Conservation (phyloP, 2,113 vertebrate genomes). For the Columbina picui region DNA sequence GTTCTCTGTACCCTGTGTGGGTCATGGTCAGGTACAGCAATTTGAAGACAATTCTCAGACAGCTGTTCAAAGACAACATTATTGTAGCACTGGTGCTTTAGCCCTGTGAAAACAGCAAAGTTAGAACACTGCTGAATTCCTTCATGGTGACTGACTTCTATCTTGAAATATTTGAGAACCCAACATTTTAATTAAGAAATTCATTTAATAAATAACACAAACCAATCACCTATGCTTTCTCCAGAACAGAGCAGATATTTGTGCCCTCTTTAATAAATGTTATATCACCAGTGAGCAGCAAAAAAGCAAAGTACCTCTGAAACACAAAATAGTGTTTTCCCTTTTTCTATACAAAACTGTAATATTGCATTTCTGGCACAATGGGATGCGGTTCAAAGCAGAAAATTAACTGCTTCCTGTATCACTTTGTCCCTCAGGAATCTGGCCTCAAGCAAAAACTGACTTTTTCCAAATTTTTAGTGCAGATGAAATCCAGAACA, state of each 20-base stretch:
- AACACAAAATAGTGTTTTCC: background rate
- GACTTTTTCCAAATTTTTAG: background rate
- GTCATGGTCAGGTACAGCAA: background rate
- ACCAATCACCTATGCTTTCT: background rate
- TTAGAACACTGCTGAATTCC: background rate
- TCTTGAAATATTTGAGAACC: background rate
- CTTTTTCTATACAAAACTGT: background rate
- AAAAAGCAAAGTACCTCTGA: background rate
- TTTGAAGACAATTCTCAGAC: background rate
- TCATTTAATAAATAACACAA: background rate
- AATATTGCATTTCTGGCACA: background rate
- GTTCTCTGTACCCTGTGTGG: background rate
- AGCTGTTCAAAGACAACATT: background rate
- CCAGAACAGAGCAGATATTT: background rate
- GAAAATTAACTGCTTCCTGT: background rate
- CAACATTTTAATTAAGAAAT: background rate
- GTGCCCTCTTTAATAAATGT: background rate
- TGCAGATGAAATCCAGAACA: conserved; percentile 21
- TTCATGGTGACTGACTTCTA: background rate
- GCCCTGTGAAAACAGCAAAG: background rate
- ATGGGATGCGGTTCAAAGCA: background rate
- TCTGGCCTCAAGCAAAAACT: background rate
- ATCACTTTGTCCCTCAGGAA: background rate
- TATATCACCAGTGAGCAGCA: background rate
- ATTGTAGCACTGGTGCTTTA: background rate